Evolutionary conservation across 2,888 invertebrate species (phyloP).

Genomic region (Lasioglossum zephyrum): DNA sequence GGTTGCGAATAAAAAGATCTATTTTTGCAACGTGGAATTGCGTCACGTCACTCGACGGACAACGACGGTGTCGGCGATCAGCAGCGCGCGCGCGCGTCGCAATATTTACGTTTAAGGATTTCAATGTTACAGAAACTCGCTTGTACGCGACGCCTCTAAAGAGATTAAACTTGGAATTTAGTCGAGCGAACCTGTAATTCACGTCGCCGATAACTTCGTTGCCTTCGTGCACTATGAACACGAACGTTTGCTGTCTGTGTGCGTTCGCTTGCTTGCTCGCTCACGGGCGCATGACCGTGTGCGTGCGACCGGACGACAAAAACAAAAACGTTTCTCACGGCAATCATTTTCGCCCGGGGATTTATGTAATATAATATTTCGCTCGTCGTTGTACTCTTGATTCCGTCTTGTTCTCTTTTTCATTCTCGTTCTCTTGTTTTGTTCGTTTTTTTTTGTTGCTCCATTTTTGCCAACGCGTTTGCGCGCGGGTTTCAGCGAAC

Average conservation of each 20-base stretch:
- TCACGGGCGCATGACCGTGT: neutral
- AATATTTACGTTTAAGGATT: constrained; percentile 58
- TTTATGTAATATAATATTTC: constrained; percentile 61
- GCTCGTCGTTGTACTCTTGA: constrained; percentile 45
- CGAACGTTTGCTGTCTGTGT: neutral
- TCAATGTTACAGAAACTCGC: constrained; percentile 43
- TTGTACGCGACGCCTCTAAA: constrained; percentile 34
- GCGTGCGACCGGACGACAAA: neutral
- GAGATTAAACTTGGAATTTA: constrained; percentile 52
- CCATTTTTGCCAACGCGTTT: neutral
- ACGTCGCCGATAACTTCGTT: constrained; percentile 51
- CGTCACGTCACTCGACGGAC: constrained; percentile 17
- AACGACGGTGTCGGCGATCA: neutral
- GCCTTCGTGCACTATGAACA: constrained; percentile 30
- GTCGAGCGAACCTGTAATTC: constrained; percentile 43
- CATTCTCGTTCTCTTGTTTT: neutral
- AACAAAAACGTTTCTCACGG: constrained; percentile 53
- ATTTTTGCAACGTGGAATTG: constrained; percentile 44
- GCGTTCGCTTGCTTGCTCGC: neutral
- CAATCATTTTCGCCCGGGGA: constrained; percentile 49
- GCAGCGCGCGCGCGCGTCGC: neutral
- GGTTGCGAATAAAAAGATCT: constrained; percentile 30
- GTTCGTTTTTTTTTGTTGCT: neutral
- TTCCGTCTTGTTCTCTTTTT: constrained; percentile 32
- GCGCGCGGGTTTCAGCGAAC: neutral